Conservation (phyloP, 1,140 invertebrate species). For the Spodoptera litura region DNA sequence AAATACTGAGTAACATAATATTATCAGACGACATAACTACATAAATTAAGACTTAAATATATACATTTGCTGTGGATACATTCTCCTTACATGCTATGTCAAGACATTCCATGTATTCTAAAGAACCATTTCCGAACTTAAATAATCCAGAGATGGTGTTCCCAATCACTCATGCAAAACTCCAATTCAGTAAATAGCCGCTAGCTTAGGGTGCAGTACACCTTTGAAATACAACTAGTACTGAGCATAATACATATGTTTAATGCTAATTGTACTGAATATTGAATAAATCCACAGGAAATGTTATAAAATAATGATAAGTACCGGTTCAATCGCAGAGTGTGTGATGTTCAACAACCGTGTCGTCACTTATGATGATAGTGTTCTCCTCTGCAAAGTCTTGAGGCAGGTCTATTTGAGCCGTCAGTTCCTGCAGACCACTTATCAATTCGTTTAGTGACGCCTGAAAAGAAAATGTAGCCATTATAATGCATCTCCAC, state of each 20-base stretch:
- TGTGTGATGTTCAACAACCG: slow-evolving; percentile 75
- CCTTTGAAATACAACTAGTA: too few species aligned
- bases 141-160: too few species aligned
- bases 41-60: slow-evolving; percentile 13
- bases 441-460: slow-evolving; percentile 73
- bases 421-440: slow-evolving; percentile 75
- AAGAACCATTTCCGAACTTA: too few species aligned
- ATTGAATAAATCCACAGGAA: not conserved
- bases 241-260: too few species aligned
- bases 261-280: too few species aligned
- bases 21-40: not conserved
- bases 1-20: slow-evolving; percentile 24
- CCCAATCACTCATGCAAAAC: not conserved
- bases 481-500: too few species aligned
- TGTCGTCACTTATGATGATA: slow-evolving; percentile 76
- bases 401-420: slow-evolving; percentile 75
- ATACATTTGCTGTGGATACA: not conserved
- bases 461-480: slow-evolving; percentile 56
- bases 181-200: not conserved
- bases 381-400: slow-evolving; percentile 78
- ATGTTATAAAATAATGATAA: not conserved
- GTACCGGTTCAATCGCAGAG: slow-evolving; percentile 65
- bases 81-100: too few species aligned
- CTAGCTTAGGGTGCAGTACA: too few species aligned
- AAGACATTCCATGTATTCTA: too few species aligned